These are phyloP conservation scores for Danio aesculapii DNA, from an alignment of 2,797 vertebrate genomes.

Conservation along the genomic window DNA sequence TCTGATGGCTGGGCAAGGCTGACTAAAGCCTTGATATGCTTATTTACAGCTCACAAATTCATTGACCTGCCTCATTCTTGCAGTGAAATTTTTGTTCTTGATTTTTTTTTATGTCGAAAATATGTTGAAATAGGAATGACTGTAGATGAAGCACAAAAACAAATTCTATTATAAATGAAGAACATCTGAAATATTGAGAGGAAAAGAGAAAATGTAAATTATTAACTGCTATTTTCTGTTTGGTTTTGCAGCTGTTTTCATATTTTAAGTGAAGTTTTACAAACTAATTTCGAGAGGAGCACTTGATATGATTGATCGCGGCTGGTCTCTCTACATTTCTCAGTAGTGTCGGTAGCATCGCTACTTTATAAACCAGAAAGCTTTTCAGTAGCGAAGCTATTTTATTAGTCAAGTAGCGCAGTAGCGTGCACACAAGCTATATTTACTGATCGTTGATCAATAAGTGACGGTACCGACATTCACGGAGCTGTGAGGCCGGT, in stretches of 20 bases:
- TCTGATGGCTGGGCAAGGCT: slow-evolving; percentile 5
- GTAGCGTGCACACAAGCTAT: no score
- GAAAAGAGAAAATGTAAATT: slow-evolving; percentile 26
- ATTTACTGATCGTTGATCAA: no score
- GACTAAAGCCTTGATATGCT: slow-evolving; percentile 31
- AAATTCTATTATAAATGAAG: slow-evolving; percentile 53
- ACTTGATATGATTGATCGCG: no score
- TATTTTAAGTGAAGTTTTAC: no score
- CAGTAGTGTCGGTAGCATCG: no score
- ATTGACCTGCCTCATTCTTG: slow-evolving; percentile 5
- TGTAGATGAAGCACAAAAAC: slow-evolving; percentile 19
- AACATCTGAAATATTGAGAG: slow-evolving; percentile 50
- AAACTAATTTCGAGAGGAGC: no score
- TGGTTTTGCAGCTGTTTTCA: neutral
- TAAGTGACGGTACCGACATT: no score
- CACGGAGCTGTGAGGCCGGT: no score
- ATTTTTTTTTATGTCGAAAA: neutral
- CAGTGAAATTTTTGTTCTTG: slow-evolving; percentile 6
- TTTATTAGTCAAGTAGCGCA: no score
- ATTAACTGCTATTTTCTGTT: slow-evolving; percentile 10
- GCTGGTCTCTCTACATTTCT: no score
- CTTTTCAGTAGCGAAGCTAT: no score
- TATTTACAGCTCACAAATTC: slow-evolving; percentile 29
- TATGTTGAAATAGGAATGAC: slow-evolving; percentile 2
- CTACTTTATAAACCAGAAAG: no score